phyloP scores from a whole-genome alignment of 2,113 vertebrate genomes.

The Aegotheles bennettii region DNA sequence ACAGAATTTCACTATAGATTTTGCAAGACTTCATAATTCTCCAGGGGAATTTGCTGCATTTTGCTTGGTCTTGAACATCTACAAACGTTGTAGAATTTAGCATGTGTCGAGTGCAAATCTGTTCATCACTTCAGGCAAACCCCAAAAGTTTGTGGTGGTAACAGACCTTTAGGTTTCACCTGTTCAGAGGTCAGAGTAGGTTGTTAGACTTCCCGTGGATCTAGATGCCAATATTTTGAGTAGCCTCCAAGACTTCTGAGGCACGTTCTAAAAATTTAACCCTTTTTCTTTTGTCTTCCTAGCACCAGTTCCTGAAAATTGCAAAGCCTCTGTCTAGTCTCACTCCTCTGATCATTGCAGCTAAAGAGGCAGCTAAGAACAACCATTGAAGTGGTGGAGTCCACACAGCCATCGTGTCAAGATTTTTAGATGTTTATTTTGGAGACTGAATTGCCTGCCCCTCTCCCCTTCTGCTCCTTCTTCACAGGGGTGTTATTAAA shows the following conservation, averaged over 20 bases:
- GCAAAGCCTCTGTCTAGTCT: constrained; percentile 95
- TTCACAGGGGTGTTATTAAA: not conserved
- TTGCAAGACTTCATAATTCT: not conserved
- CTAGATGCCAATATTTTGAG: not conserved
- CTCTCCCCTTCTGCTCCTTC: not conserved
- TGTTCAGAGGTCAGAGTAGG: not conserved
- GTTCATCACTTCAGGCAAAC: not conserved
- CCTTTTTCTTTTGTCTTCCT: not conserved
- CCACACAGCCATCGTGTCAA: not conserved
- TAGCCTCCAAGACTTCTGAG: not conserved
- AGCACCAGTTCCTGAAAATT: constrained; percentile 97
- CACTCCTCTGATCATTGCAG: constrained; percentile 93
- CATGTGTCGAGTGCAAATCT: not conserved
- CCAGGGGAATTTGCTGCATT: fast-evolving
- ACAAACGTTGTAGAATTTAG: not conserved
- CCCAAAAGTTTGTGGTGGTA: not conserved
- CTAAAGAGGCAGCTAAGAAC: constrained; percentile 94
- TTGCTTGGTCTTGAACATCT: not conserved
- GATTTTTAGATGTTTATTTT: not conserved
- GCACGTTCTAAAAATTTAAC: not conserved
- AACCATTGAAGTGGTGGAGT: constrained; percentile 75
- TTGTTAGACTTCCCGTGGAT: not conserved
- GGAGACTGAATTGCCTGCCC: not conserved
- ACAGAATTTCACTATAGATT: not conserved
- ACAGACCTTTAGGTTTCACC: not conserved